Conservation (phyloP, 30 jellyfish, hydroid and myxozoan genomes). For the Euphysa ruthae region DNA sequence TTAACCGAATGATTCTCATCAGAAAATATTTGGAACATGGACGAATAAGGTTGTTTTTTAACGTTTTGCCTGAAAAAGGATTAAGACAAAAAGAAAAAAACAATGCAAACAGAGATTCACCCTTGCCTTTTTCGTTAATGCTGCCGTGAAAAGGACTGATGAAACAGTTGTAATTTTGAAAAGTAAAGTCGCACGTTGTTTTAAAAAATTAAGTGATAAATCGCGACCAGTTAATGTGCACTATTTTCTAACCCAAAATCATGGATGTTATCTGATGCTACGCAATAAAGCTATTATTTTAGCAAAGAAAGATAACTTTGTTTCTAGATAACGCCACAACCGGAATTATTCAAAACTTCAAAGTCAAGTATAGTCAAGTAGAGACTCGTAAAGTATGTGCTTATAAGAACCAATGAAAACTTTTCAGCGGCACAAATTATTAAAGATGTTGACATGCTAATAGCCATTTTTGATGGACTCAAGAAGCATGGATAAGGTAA, state of each 20-base stretch:
- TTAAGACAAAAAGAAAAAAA: background rate
- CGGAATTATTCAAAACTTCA: too few relatives aligned
- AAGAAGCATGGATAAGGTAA: too few relatives aligned
- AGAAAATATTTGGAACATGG: background rate
- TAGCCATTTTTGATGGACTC: too few relatives aligned
- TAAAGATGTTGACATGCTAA: too few relatives aligned
- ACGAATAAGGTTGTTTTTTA: background rate
- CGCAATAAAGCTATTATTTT: too few relatives aligned
- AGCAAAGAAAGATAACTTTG: too few relatives aligned
- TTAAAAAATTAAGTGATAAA: background rate
- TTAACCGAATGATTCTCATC: background rate
- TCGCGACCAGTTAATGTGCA: slow-evolving; percentile 19
- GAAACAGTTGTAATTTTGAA: slow-evolving; percentile 18
- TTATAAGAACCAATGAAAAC: too few relatives aligned
- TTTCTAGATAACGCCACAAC: too few relatives aligned
- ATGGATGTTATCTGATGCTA: background rate
- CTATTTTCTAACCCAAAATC: slow-evolving; percentile 20
- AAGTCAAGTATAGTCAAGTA: too few relatives aligned
- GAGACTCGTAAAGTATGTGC: too few relatives aligned
- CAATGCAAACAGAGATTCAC: slow-evolving; percentile 3
- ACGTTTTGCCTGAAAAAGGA: background rate
- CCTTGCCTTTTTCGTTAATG: slow-evolving; percentile 7
- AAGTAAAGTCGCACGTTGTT: slow-evolving; percentile 1
- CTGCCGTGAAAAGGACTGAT: slow-evolving; percentile 16
- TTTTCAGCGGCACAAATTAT: too few relatives aligned